These are phyloP conservation scores for Chesias legatella DNA, from an alignment of 2,888 invertebrate species.

Conservation along the genomic window DNA sequence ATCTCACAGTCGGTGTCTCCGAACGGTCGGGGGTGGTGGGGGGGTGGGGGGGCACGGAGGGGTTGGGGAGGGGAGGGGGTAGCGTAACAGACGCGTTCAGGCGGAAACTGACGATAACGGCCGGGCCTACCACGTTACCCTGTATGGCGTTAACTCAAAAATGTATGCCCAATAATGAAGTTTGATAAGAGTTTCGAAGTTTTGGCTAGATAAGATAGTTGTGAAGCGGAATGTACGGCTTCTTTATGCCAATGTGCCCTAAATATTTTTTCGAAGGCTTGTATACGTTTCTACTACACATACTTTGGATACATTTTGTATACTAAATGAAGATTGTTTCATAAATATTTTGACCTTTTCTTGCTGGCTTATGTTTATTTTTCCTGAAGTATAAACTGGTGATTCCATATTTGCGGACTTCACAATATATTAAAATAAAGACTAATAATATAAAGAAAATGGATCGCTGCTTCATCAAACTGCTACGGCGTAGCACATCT, in stretches of 20 bases:
- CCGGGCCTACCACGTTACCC: constrained; percentile 77
- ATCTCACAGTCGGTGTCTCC: constrained; percentile 59
- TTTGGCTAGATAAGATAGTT: constrained; percentile 7
- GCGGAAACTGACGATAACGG: constrained; percentile 79
- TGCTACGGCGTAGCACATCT: constrained; percentile 16
- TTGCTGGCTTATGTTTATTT: too few species aligned
- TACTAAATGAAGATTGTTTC: too few species aligned
- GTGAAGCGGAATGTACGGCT: neutral
- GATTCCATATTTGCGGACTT: too few species aligned
- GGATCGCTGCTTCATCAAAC: neutral
- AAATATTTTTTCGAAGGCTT: too few species aligned
- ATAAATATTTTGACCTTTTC: too few species aligned
- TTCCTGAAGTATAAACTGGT: too few species aligned
- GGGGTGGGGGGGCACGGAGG: constrained; percentile 24
- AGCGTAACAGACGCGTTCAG: constrained; percentile 76
- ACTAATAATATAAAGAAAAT: too few species aligned
- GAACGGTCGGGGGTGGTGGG: constrained; percentile 31
- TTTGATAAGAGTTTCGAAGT: constrained; percentile 39
- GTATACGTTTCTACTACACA: too few species aligned
- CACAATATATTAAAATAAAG: too few species aligned
- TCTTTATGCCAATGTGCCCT: too few species aligned
- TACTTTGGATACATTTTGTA: too few species aligned
- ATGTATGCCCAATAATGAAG: constrained; percentile 72
- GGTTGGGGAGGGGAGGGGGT: constrained; percentile 35
- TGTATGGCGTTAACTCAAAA: constrained; percentile 72